Evolutionary conservation across 2,797 vertebrate genomes (phyloP).

Genomic region (Scolopax bukidnonensis): DNA sequence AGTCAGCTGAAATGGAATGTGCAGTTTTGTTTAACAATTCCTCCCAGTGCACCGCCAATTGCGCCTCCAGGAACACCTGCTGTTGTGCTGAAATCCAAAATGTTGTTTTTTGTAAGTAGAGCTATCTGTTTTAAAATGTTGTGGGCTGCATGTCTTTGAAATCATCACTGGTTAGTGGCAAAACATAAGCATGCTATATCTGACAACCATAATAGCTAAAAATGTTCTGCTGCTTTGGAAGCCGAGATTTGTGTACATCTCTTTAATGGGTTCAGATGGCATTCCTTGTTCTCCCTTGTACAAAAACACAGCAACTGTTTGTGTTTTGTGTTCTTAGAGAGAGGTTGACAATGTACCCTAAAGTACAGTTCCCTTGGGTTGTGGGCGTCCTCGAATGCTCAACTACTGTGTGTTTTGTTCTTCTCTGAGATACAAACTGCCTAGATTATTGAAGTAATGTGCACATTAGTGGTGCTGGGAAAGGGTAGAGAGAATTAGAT

Average conservation of each 20-base stretch:
- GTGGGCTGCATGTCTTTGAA: neutral
- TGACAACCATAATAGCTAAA: neutral
- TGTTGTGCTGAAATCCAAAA: conserved; percentile 99
- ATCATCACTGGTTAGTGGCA: neutral
- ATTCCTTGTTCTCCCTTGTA: neutral
- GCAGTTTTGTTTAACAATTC: conserved; percentile 99
- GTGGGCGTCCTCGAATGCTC: neutral
- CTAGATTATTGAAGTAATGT: neutral
- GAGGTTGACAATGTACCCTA: neutral
- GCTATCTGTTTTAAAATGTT: neutral
- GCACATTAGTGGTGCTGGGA: neutral
- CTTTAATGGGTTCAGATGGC: neutral
- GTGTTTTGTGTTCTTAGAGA: neutral
- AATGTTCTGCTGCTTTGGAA: neutral
- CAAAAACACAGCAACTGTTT: neutral
- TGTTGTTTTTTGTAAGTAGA: conserved; percentile 98
- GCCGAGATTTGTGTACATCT: neutral
- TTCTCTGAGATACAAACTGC: neutral
- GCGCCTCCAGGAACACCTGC: conserved; percentile 98
- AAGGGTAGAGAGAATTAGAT: neutral
- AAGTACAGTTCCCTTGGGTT: neutral
- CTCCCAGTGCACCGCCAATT: conserved; percentile 97
- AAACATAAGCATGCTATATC: neutral
- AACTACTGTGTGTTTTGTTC: neutral
- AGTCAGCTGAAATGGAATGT: conserved; percentile 97